A percentile compares a stretch with the other conserved stretches of the same genome.
Conservation (phyloP, 1,140 invertebrate genomes). For the Lithobius niger region DNA sequence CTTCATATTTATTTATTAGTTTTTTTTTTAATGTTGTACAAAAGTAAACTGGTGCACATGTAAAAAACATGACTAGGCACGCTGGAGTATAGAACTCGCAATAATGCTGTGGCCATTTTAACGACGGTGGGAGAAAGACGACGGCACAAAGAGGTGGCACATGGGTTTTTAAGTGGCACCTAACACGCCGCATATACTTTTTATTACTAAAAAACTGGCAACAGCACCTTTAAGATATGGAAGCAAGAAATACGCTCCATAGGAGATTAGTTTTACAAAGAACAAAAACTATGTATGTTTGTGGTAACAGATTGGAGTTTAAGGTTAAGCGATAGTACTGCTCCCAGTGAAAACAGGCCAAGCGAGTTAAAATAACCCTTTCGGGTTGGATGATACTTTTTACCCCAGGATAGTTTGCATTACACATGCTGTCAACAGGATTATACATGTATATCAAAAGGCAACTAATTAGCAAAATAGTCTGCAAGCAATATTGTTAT, state of each 20-base stretch:
- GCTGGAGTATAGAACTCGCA: not conserved
- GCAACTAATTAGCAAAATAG: conserved; percentile 10
- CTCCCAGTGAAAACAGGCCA: conserved; percentile 1
- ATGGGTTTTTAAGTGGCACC: no score
- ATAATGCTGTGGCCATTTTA: not conserved
- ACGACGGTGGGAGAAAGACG: not conserved
- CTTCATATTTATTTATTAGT: not conserved
- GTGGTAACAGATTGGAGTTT: not conserved
- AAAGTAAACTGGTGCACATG: conserved; percentile 5
- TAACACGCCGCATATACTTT: no score
- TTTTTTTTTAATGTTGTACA: no score
- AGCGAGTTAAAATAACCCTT: not conserved
- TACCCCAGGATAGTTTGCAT: conserved; percentile 3
- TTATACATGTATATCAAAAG: conserved; percentile 7
- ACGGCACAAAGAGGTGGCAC: no score
- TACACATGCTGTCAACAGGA: conserved; percentile 5
- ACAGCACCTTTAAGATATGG: conserved; percentile 4
- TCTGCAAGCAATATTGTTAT: conserved; percentile 6
- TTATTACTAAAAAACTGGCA: not conserved
- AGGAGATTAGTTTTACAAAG: not conserved
- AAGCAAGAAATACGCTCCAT: not conserved
- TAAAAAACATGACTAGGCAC: conserved; percentile 9
- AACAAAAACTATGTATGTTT: not conserved
- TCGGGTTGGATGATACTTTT: not conserved
- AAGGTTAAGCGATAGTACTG: not conserved